Base-by-base conservation (phyloP, 2,797 vertebrate species). In the Acrocephalus scirpaceus region DNA sequence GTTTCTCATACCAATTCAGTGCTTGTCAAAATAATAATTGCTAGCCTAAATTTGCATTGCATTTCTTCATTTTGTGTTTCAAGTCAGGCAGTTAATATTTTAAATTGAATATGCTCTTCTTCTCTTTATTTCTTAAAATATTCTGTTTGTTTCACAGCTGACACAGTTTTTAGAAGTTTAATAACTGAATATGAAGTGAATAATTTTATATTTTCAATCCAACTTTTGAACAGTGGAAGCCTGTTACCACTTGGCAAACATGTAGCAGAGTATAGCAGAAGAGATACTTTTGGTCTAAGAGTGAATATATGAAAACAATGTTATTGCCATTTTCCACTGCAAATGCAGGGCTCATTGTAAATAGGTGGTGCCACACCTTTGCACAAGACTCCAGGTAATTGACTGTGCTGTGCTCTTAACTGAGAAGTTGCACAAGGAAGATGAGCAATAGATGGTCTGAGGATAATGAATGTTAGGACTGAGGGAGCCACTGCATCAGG, bases 381-480 rank as follows among this genome's bases (percentile, higher is more conserved):
- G 72, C 73, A 26, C 11, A 32, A 74, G 44, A 26, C 32, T 51
- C 13, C 0, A 0, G 1, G 0, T 77, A n/a, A 7, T 11, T 11
- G 53, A 25, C 22, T 10, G 10, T 58, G 36, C 29, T 57, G 13
- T 65, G 16, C 6, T 1, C 36, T 36, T 90, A 65, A 56, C 1
- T 64, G 65, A 45, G 67, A 69, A 61, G 16, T 11, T 7, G 1
- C 4, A 6, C 32, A 51, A 50, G 38, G 13, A 86, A 57, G 38
- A 42, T 65, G 58, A 84, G 36, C 36, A 30, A 1, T 69, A 58
- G 51, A 22, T 80, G 23, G 13, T 78, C 32, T 65, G 54, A 87
- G 29, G 42, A 36, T 47, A 61, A 54, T 27, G 18, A 69, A 58
- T 3, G 1, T 54, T 90, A 83, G 62, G 78, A 34, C 20, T 42